Evolutionary conservation across 2,113 vertebrate species (phyloP).

Genomic region (Axis porcinus): DNA sequence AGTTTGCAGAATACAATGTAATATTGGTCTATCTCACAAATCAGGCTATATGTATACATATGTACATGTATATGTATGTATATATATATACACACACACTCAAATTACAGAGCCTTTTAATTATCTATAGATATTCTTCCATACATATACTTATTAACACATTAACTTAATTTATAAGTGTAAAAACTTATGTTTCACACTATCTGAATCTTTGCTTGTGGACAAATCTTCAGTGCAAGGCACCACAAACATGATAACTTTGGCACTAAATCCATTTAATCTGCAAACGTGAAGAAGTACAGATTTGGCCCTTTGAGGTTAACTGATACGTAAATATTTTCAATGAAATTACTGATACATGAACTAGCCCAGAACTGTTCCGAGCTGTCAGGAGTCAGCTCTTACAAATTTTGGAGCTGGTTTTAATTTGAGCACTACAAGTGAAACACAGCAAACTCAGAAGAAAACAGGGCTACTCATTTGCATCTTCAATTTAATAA

Average conservation of each 20-base stretch:
- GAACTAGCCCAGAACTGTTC: not conserved
- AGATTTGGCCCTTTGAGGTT: constrained; percentile 57
- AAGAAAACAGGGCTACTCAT: constrained; percentile 42
- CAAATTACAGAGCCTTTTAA: not conserved
- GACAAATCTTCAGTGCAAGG: not conserved
- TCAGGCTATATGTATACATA: not conserved
- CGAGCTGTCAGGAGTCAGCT: constrained; percentile 10
- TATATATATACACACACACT: not conserved
- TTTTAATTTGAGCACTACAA: constrained; percentile 37
- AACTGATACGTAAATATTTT: constrained; percentile 50
- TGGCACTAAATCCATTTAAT: constrained; percentile 34
- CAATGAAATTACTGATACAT: constrained; percentile 47
- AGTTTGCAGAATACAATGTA: not conserved
- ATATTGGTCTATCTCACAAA: not conserved
- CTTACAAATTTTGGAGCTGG: constrained; percentile 20
- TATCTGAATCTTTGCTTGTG: not conserved
- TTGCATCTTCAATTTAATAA: constrained; percentile 63
- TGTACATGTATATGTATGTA: not conserved
- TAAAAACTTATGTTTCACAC: not conserved
- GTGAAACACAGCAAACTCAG: constrained; percentile 39
- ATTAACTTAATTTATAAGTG: not conserved
- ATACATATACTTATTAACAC: not conserved
- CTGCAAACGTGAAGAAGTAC: constrained; percentile 48
- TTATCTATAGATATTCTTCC: not conserved
- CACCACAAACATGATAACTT: not conserved